A percentile compares a stretch with the other conserved stretches of the same genome.
Conservation (phyloP, 2,888 invertebrate species). For the Macrosoma leucophasiata region DNA sequence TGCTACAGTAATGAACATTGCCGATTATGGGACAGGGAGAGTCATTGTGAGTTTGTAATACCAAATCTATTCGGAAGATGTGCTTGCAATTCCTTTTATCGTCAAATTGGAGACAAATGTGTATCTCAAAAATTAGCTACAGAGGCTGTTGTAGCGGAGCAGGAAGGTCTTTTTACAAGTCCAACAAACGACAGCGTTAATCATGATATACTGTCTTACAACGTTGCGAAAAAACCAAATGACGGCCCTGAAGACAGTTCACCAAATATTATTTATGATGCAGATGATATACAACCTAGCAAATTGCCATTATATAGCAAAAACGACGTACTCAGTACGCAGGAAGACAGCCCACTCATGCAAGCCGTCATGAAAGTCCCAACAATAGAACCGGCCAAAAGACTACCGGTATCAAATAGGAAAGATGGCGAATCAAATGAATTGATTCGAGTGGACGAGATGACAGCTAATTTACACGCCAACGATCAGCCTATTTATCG, state of each 20-base stretch:
- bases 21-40: conserved; percentile 86
- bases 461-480: conserved; percentile 66
- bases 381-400: conserved; percentile 49
- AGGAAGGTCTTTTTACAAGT: conserved; percentile 41
- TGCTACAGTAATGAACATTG: conserved; percentile 95
- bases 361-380: conserved; percentile 63
- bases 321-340: conserved; percentile 56
- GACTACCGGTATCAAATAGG: conserved; percentile 47
- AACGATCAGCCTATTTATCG: conserved; percentile 68
- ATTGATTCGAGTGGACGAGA: conserved; percentile 54
- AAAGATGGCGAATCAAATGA: conserved; percentile 62
- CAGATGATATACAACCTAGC: conserved; percentile 51
- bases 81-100: conserved; percentile 82
- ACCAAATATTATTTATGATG: conserved; percentile 33
- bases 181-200: conserved; percentile 32
- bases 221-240: conserved; percentile 38
- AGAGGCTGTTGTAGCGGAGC: conserved; percentile 59
- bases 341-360: conserved; percentile 61
- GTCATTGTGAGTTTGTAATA: conserved; percentile 92
- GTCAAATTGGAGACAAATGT: conserved; percentile 80
- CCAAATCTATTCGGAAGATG: conserved; percentile 93
- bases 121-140: conserved; percentile 58
- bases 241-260: conserved; percentile 36
- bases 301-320: conserved; percentile 51
- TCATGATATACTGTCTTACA: conserved; percentile 29